A percentile compares a stretch with the other conserved stretches of the same genome.
Evolutionary conservation across 2,113 vertebrate species (phyloP).

Genomic region (Hyaena hyaena): DNA sequence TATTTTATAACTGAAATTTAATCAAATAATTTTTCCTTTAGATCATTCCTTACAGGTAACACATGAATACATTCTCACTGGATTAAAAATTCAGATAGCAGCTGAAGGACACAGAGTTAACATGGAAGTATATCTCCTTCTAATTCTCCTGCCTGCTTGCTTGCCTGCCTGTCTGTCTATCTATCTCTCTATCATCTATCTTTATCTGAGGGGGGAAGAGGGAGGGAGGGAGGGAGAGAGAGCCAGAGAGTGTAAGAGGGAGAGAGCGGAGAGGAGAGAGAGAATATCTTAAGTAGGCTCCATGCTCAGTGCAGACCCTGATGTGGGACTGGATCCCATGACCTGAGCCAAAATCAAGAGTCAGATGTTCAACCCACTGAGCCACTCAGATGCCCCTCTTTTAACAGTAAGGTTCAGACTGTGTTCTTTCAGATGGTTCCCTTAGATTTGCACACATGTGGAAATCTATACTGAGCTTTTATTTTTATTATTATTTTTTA

Average conservation of each 20-base stretch:
- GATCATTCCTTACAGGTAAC: neutral
- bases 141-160: neutral
- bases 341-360: too few relatives aligned
- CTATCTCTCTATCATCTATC: too few relatives aligned
- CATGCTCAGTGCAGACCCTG: too few relatives aligned
- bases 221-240: too few relatives aligned
- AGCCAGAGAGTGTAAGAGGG: too few relatives aligned
- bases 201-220: too few relatives aligned
- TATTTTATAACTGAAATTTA: constrained; percentile 11
- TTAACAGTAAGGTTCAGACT: neutral
- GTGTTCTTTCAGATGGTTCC: neutral
- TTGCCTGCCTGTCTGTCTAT: too few relatives aligned
- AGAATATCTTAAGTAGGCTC: too few relatives aligned
- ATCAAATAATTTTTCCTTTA: neutral
- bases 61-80: neutral
- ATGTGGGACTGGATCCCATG: too few relatives aligned
- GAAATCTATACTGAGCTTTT: constrained; percentile 3
- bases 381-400: neutral
- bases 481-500: neutral
- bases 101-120: neutral
- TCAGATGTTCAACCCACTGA: too few relatives aligned
- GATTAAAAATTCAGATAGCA: neutral
- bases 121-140: neutral
- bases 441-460: neutral
- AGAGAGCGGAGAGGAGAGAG: too few relatives aligned